Evolutionary conservation across 2,888 invertebrate species (phyloP), one percentile per base, ranked within the genome.

Genomic region (Cremastobaeus sp.): DNA sequence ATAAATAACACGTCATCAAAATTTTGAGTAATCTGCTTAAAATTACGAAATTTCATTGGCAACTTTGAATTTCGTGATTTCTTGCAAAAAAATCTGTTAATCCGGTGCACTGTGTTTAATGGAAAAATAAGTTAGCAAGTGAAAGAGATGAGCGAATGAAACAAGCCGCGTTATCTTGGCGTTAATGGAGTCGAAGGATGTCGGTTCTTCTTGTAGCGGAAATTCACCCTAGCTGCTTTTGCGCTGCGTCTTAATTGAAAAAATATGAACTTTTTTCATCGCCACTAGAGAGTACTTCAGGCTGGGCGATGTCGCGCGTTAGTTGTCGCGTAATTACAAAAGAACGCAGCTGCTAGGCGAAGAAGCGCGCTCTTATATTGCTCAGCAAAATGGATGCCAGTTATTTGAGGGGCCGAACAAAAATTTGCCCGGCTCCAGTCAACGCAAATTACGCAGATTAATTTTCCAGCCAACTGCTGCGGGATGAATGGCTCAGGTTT

Each of bases 241-340:
- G 73, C 74, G 65, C 77, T 77, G 74, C 77, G 80, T 82, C 81
- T 83, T 86, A 86, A 87, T 86, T 86, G 85, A 86, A 87, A 87
- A 86, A 86, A 86, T 85, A 85, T 84, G 83, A 86, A 85, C 82
- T 86, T 87, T 84, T 84, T 82, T 79, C 76, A 76, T 79, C 81
- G 82, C 78, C 83, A 79, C 82, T 78, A 62, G 79, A 83, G 82
- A 83, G 83, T 78, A 85, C 84, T 85, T 83, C 78, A 77, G 78
- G 74, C 75, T 78, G 62, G 39, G 68, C 59, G 50, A 74, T 69
- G 74, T 69, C 74, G 76, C 77, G 52, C 74, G 68, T 76, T 76
- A 75, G 76, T 77, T 79, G 76, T 76, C 76, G 65, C 68, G 50
- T 76, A 77, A 80, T 79, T 80, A 79, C 52, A 74, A 78, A 79